Conservation (phyloP, 2,888 invertebrate genomes). For the Halictus quadricinctus region DNA sequence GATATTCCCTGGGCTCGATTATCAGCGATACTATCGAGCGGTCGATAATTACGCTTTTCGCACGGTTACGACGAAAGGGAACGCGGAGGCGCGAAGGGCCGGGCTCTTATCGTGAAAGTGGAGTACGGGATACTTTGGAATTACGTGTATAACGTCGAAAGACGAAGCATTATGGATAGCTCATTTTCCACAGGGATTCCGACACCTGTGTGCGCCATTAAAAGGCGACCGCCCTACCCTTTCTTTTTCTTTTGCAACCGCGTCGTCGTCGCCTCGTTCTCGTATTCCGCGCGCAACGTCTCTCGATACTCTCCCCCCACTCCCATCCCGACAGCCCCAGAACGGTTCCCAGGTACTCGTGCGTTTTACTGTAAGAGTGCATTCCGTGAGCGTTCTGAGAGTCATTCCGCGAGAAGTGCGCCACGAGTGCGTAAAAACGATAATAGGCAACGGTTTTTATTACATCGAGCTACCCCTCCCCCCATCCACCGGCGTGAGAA, state of each 20-base stretch:
- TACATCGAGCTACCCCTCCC: not conserved
- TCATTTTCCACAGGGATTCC: slow-evolving; percentile 49
- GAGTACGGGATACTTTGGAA: slow-evolving; percentile 21
- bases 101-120: slow-evolving; percentile 21
- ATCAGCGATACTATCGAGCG: slow-evolving; percentile 2
- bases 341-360: slow-evolving; percentile 36
- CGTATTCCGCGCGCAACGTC: slow-evolving; percentile 33
- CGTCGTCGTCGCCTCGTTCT: slow-evolving; percentile 25
- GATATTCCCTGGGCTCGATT: not conserved
- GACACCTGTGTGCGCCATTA: slow-evolving; percentile 60
- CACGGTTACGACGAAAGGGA: slow-evolving; percentile 25
- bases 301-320: slow-evolving; percentile 33
- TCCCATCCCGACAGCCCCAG: not conserved
- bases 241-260: not conserved
- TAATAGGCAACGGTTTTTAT: slow-evolving; percentile 20
- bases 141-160: slow-evolving; percentile 22
- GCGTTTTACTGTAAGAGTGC: slow-evolving; percentile 33
- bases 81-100: slow-evolving; percentile 10
- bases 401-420: slow-evolving; percentile 12
- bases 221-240: slow-evolving; percentile 46
- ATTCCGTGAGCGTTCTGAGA: slow-evolving; percentile 31
- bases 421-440: slow-evolving; percentile 15
- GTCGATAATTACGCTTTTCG: slow-evolving; percentile 21
- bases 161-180: slow-evolving; percentile 49
- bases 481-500: not conserved